A percentile compares a stretch with the other conserved stretches of the same genome.
Conservation (phyloP, 2,888 invertebrate species). For the Baccha elongata region DNA sequence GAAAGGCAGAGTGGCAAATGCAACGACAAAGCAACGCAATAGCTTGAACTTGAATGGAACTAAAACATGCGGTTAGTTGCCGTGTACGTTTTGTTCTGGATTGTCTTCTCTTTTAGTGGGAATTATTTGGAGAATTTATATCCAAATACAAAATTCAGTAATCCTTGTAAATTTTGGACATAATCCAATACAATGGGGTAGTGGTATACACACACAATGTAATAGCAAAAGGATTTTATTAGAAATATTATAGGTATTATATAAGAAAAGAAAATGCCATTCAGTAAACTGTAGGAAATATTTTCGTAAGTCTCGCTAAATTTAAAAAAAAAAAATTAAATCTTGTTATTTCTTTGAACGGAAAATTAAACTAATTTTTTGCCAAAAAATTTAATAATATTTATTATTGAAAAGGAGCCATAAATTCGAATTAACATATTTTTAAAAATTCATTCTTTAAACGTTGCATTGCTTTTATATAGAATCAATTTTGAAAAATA, state of each 20-base stretch:
- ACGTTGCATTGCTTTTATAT: too few species aligned
- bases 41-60: conserved; percentile 11
- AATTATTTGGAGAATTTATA: conserved; percentile 2
- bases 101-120: background rate
- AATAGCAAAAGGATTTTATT: conserved; percentile 36
- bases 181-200: conserved; percentile 48
- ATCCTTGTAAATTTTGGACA: conserved; percentile 57
- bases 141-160: conserved; percentile 46
- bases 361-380: too few species aligned
- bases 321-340: background rate
- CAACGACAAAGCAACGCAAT: background rate
- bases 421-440: too few species aligned
- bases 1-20: background rate
- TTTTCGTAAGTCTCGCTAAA: background rate
- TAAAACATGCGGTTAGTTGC: conserved; percentile 54
- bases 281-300: conserved; percentile 11
- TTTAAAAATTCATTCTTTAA: too few species aligned
- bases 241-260: conserved; percentile 34
- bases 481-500: too few species aligned
- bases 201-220: conserved; percentile 26
- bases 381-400: too few species aligned
- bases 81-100: conserved; percentile 18
- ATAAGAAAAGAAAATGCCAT: too few species aligned
- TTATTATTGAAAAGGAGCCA: too few species aligned
- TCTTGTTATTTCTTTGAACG: too few species aligned